Conservation (phyloP, 2,113 vertebrate genomes). For the Neodon shergylaensis region DNA sequence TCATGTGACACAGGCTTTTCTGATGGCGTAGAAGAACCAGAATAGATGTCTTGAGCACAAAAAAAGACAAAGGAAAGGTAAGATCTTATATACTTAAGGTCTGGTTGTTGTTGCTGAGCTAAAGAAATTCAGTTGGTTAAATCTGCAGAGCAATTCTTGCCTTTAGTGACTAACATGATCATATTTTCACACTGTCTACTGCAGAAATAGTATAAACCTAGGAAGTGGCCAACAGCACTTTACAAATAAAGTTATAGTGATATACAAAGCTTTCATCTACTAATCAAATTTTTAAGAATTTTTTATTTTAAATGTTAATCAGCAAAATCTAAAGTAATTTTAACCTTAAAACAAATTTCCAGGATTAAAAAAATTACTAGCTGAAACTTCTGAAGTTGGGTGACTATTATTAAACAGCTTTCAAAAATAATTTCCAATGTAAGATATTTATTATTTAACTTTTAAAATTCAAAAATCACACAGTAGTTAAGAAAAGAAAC, state of each 20-base stretch:
- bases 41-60: constrained; percentile 47
- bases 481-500: neutral
- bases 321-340: constrained; percentile 44
- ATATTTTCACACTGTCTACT: neutral
- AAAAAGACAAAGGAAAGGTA: constrained; percentile 83
- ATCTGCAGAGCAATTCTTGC: constrained; percentile 15
- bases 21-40: constrained; percentile 70
- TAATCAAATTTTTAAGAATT: constrained; percentile 33
- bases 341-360: constrained; percentile 42
- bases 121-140: constrained; percentile 9
- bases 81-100: constrained; percentile 68
- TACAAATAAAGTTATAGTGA: constrained; percentile 54
- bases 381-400: neutral
- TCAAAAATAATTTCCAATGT: constrained; percentile 24
- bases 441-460: neutral
- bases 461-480: constrained; percentile 26
- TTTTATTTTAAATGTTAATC: constrained; percentile 39
- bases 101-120: neutral
- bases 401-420: neutral
- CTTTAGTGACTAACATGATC: constrained; percentile 39
- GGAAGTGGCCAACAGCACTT: neutral
- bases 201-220: constrained; percentile 63
- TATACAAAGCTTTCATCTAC: constrained; percentile 34
- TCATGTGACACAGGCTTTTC: constrained; percentile 71
- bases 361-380: constrained; percentile 3